These are phyloP conservation scores for Agrilus planipennis DNA, from an alignment of 1,140 invertebrate species.

Conservation along the genomic window DNA sequence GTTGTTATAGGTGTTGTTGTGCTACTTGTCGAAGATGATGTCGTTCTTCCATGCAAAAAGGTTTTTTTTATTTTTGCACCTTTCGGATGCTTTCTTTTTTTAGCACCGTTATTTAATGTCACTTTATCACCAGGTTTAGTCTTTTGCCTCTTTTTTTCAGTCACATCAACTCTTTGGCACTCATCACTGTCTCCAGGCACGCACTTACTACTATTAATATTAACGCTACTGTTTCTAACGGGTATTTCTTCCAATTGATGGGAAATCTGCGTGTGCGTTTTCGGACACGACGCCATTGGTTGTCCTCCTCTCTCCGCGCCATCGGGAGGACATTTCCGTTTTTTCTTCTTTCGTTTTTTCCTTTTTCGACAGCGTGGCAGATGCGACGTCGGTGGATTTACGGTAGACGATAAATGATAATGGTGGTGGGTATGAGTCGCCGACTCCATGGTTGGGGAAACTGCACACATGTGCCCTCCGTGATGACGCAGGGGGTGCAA, in stretches of 20 bases:
- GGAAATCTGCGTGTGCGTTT: slow-evolving; percentile 16
- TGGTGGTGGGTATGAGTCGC: slow-evolving; percentile 7
- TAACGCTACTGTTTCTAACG: slow-evolving; percentile 14
- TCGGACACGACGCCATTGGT: slow-evolving; percentile 12
- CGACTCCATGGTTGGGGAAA: slow-evolving; percentile 5
- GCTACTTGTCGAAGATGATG: slow-evolving; percentile 11
- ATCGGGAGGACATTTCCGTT: slow-evolving; percentile 24
- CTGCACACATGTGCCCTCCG: slow-evolving; percentile 16
- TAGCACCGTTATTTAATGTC: slow-evolving; percentile 21
- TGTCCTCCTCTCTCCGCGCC: slow-evolving; percentile 20
- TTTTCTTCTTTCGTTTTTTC: slow-evolving; percentile 31
- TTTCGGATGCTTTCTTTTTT: slow-evolving; percentile 26
- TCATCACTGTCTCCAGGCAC: slow-evolving; percentile 27
- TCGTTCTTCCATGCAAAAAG: slow-evolving; percentile 15
- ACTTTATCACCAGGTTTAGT: slow-evolving; percentile 20
- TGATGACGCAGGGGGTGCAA: slow-evolving; percentile 28
- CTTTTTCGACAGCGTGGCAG: slow-evolving; percentile 25
- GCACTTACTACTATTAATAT: slow-evolving; percentile 24
- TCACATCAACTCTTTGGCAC: slow-evolving; percentile 32
- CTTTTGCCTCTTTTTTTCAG: slow-evolving; percentile 20
- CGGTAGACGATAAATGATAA: slow-evolving; percentile 4
- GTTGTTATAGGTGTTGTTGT: slow-evolving; percentile 14
- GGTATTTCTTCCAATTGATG: too few species aligned
- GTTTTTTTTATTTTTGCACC: slow-evolving; percentile 24
- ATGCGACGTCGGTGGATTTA: slow-evolving; percentile 9